Conservation (phyloP, 2,888 invertebrate species). For the Drosophila recens region DNA sequence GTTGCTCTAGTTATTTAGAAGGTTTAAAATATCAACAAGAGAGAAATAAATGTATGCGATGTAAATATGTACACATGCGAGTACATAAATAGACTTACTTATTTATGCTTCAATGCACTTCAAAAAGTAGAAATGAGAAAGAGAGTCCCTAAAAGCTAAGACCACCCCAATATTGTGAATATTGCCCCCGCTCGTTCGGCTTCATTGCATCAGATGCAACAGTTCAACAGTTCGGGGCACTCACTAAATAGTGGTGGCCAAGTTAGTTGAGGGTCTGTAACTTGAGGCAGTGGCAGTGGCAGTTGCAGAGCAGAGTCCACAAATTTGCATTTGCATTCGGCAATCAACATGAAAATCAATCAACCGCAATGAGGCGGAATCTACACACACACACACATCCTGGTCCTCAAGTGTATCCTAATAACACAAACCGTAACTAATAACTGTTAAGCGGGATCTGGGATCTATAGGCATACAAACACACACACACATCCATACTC, state of each 20-base stretch:
- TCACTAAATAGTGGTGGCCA: conserved; percentile 49
- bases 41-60: conserved; percentile 11
- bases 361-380: conserved; percentile 55
- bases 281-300: conserved; percentile 1
- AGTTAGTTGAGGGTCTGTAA: conserved; percentile 1
- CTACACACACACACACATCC: conserved; percentile 24
- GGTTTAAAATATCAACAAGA: conserved; percentile 37
- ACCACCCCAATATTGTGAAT: conserved; percentile 4
- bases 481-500: background rate
- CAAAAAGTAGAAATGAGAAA: background rate
- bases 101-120: conserved; percentile 40
- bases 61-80: conserved; percentile 8
- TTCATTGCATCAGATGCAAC: conserved; percentile 50
- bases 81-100: conserved; percentile 23
- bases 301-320: conserved; percentile 26
- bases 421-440: conserved; percentile 72
- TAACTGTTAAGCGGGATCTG: conserved; percentile 55
- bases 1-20: conserved; percentile 29
- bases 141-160: conserved; percentile 13
- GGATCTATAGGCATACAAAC: conserved; percentile 2
- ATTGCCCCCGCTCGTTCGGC: conserved; percentile 24
- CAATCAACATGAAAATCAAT: conserved; percentile 77
- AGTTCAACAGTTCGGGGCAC: conserved; percentile 36
- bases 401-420: conserved; percentile 64
- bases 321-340: conserved; percentile 70